Base-by-base conservation (phyloP, 2,797 vertebrate genomes). In the Argyrosomus regius region DNA sequence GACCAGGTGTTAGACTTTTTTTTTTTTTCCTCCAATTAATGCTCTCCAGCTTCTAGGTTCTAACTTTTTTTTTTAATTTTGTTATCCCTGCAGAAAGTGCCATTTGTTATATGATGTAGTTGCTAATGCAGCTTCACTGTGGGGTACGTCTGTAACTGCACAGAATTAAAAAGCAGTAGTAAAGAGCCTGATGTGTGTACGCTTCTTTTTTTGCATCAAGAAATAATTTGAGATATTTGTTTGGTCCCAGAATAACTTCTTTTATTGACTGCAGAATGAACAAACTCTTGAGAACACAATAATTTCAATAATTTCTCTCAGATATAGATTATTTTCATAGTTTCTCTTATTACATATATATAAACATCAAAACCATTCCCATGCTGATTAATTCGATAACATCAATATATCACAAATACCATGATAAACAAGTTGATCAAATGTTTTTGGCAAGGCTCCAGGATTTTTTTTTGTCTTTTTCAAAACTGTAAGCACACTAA, bases 221-320 rank as follows among this genome's bases (percentile, higher is more conserved):
- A 71, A 89, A 81, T 68, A 57, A 90, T 68, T 18, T 20, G 17
- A 53, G 50, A 78, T 10, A n/a, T 69, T 58, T 22, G 63, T 92
- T 94, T 95, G 92, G 91, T 96, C 95, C 95, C 94, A 94, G 93
- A 94, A 95, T 93, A 83, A 90, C 78, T 82, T 20, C 20, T 86
- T 97, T 99, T 97, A 98, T 98, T 98, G 93, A 96, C 94, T 96
- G 87, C 95, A 96, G 93, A 96, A 70, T 75, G 54, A 90, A 82
- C 78, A 94, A 92, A 93, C 87, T 87, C 72, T 89, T 86, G 79
- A 93, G 88, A 96, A 94, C 91, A 94, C 92, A 91, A 66, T 90
- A 90, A 87, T 93, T 77, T 71, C 2, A 78, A 75, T 79, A 16
- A 41, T 84, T 77, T 61, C 16, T 62, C 28, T 78, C 26, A 43